These are phyloP conservation scores for Apodemia hepburni DNA, from an alignment of 2,888 invertebrate species.

Conservation along the genomic window DNA sequence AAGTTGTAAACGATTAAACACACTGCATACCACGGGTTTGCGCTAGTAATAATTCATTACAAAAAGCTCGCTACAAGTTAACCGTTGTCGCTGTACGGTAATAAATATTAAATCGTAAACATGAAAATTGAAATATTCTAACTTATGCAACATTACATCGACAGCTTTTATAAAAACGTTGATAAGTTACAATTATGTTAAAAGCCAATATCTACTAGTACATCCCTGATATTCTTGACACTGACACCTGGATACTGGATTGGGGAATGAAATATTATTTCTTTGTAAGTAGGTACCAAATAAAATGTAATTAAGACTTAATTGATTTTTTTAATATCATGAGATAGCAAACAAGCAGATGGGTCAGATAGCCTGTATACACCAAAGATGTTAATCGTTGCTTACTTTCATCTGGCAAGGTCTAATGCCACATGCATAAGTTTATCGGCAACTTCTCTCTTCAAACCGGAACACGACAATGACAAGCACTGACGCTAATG, in stretches of 20 bases:
- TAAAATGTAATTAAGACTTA: too few relatives aligned
- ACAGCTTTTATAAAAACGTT: slow-evolving; percentile 65
- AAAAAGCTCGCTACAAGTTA: not conserved
- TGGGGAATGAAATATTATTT: not conserved
- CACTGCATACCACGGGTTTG: not conserved
- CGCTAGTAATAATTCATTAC: not conserved
- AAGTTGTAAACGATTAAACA: not conserved
- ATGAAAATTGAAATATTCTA: slow-evolving; percentile 39
- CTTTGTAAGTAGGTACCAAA: not conserved
- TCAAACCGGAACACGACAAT: too few relatives aligned
- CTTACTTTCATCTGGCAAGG: too few relatives aligned
- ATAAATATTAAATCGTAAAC: slow-evolving; percentile 22
- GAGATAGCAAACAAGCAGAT: too few relatives aligned
- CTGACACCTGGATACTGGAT: slow-evolving; percentile 21
- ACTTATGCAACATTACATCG: slow-evolving; percentile 57
- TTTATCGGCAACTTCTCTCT: too few relatives aligned
- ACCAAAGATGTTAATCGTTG: too few relatives aligned
- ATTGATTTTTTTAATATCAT: too few relatives aligned
- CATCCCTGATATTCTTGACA: slow-evolving; percentile 62
- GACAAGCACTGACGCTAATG: too few relatives aligned
- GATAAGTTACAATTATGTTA: slow-evolving; percentile 53
- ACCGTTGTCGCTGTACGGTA: slow-evolving; percentile 28
- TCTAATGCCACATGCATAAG: too few relatives aligned
- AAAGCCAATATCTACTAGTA: slow-evolving; percentile 65
- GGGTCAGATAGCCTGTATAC: too few relatives aligned